Evolutionary conservation across 1,140 invertebrate species (phyloP).

Genomic region (Atta texana): DNA sequence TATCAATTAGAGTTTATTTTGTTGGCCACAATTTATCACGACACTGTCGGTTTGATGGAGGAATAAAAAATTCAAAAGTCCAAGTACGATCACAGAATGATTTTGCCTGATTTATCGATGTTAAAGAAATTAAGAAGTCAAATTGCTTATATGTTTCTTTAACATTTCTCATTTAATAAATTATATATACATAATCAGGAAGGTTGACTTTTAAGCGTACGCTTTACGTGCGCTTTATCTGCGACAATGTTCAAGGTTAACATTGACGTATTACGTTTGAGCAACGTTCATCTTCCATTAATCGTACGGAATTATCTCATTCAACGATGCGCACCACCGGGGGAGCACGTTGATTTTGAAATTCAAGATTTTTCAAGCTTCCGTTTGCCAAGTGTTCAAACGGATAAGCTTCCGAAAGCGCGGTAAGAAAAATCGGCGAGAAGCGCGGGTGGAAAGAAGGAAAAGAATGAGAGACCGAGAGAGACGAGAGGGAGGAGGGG

Average conservation of each 20-base stretch:
- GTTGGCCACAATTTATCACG: neutral
- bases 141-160: neutral
- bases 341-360: neutral
- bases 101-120: neutral
- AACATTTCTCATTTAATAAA: neutral
- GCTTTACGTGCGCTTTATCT: constrained; percentile 24
- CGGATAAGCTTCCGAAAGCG: constrained; percentile 70
- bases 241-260: constrained; percentile 54
- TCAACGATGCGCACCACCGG: neutral
- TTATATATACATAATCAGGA: constrained; percentile 9
- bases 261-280: neutral
- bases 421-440: constrained; percentile 44
- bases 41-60: neutral
- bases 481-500: constrained; percentile 1
- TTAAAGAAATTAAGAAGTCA: neutral
- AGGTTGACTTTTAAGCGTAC: neutral
- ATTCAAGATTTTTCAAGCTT: constrained; percentile 25
- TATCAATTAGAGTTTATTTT: neutral
- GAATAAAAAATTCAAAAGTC: neutral
- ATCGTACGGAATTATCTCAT: constrained; percentile 1
- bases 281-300: neutral
- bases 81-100: neutral
- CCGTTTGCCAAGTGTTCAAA: neutral
- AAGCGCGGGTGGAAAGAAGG: constrained; percentile 54
- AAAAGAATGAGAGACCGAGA: constrained; percentile 59